A percentile compares a stretch with the other conserved stretches of the same genome.
Evolutionary conservation across 2,113 vertebrate species (phyloP).

Genomic region (Phoxinus phoxinus): DNA sequence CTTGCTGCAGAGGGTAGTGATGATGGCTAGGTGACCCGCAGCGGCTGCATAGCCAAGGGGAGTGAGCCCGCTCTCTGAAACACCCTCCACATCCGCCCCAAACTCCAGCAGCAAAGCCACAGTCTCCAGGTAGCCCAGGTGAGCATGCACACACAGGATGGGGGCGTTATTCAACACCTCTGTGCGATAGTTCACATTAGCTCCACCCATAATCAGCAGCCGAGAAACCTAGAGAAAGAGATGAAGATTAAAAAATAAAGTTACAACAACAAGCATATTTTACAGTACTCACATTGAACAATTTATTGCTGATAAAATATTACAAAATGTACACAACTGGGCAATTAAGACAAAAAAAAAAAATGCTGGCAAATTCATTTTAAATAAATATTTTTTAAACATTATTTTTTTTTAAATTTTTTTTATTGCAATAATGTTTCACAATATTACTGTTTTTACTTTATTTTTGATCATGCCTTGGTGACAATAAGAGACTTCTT

Average conservation of each 20-base stretch:
- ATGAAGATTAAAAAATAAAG: background rate
- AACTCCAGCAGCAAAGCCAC: slow-evolving; percentile 90
- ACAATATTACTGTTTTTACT: background rate
- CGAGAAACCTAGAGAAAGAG: slow-evolving; percentile 84
- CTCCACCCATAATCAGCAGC: slow-evolving; percentile 89
- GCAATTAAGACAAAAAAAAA: background rate
- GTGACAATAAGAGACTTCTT: background rate
- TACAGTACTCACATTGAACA: background rate
- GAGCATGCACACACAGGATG: slow-evolving; percentile 90
- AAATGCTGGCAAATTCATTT: background rate
- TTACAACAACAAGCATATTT: background rate
- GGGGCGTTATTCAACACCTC: slow-evolving; percentile 94
- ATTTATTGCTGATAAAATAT: background rate
- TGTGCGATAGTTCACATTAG: slow-evolving; percentile 88
- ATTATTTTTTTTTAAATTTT: background rate
- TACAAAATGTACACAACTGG: background rate
- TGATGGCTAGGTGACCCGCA: slow-evolving; percentile 86
- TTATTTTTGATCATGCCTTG: background rate
- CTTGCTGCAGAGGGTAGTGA: slow-evolving; percentile 86
- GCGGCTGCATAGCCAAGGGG: slow-evolving; percentile 91
- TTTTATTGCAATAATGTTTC: background rate
- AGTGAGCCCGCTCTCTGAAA: slow-evolving; percentile 89
- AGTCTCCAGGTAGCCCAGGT: slow-evolving; percentile 91
- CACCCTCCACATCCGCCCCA: slow-evolving; percentile 87
- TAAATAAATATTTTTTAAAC: background rate